Conservation (phyloP, 2,113 vertebrate genomes). For the Cygnus atratus region DNA sequence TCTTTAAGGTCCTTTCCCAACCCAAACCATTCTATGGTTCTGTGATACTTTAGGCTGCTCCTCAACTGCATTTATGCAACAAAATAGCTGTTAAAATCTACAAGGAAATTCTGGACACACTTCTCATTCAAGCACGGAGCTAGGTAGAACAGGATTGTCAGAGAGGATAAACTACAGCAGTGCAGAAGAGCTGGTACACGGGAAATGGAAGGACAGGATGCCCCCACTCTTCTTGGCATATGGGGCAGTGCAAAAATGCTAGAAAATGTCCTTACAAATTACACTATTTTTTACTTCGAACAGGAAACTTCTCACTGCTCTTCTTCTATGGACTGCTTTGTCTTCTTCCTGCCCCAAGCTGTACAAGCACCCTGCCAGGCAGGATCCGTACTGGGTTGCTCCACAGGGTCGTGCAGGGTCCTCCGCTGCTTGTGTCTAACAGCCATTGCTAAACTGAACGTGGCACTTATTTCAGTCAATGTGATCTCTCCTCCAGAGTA, state of each 20-base stretch:
- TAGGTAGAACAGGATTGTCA: background rate
- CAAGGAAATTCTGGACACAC: background rate
- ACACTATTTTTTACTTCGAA: background rate
- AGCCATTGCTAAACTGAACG: background rate
- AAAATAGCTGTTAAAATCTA: background rate
- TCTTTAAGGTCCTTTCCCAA: too few relatives aligned
- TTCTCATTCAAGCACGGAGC: background rate
- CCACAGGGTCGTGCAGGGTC: background rate
- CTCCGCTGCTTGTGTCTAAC: background rate
- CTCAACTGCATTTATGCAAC: background rate
- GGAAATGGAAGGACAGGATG: background rate
- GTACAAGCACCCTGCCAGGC: background rate
- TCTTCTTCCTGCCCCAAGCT: background rate
- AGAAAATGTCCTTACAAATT: background rate
- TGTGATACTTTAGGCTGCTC: background rate
- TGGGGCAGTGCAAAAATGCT: background rate
- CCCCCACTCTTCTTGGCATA: background rate
- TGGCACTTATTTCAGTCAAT: background rate
- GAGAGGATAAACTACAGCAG: background rate
- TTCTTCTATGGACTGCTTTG: background rate
- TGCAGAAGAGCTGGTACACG: background rate
- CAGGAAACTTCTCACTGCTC: background rate
- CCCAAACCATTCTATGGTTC: too few relatives aligned
- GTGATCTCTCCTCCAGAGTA: background rate
- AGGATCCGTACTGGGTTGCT: background rate